Evolutionary conservation across 64 coral and sea anemone species (phyloP).

Genomic region (Porites australiensis): DNA sequence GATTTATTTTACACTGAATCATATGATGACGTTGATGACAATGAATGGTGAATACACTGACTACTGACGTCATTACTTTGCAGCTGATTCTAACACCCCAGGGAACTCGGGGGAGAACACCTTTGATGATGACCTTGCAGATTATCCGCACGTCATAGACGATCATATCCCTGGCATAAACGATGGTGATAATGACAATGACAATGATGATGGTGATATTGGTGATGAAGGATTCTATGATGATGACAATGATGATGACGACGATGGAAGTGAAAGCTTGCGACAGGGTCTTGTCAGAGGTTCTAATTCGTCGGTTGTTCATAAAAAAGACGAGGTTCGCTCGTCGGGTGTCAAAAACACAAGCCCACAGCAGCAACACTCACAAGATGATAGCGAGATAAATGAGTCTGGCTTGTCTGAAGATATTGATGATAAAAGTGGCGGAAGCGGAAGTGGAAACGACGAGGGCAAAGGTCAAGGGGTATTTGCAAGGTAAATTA

Average conservation of each 20-base stretch:
- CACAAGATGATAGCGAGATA: background rate
- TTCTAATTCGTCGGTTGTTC: background rate
- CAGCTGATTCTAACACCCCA: background rate
- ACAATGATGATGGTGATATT: background rate
- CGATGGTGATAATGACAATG: background rate
- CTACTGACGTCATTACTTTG: background rate
- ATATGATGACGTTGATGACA: too few species aligned
- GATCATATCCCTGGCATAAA: background rate
- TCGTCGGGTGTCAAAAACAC: background rate
- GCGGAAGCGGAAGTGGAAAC: constrained; percentile 39
- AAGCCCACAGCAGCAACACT: background rate
- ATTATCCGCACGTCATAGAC: background rate
- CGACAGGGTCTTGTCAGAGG: background rate
- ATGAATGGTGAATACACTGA: too few species aligned
- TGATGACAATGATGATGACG: background rate
- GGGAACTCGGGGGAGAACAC: background rate
- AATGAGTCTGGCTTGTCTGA: background rate
- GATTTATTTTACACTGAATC: too few species aligned
- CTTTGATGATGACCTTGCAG: background rate
- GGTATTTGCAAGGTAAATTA: background rate
- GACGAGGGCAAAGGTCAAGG: background rate
- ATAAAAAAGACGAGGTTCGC: constrained; percentile 22
- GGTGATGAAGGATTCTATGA: constrained; percentile 31
- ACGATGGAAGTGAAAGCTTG: background rate
- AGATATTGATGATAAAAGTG: background rate